Evolutionary conservation across 2,888 invertebrate species (phyloP).

Genomic region (Sinotaia quadrata): DNA sequence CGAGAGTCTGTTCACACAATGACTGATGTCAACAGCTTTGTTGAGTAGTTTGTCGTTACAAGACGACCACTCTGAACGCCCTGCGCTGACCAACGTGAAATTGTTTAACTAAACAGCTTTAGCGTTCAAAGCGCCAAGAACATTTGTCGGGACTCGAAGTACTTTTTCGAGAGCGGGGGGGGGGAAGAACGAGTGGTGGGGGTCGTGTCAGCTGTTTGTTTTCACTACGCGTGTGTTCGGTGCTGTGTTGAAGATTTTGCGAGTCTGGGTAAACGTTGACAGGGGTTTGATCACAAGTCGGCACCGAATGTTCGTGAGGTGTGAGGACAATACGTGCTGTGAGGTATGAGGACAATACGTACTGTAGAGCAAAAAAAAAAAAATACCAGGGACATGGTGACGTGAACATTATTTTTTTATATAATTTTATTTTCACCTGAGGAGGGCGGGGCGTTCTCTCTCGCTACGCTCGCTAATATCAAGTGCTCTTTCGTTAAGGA

Average conservation of each 20-base stretch:
- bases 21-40: too few relatives aligned
- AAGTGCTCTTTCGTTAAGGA: slow-evolving; percentile 5
- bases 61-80: too few relatives aligned
- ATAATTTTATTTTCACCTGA: background rate
- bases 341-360: background rate
- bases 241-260: background rate
- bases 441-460: background rate
- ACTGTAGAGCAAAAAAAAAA: background rate
- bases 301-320: too few relatives aligned
- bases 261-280: background rate
- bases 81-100: too few relatives aligned
- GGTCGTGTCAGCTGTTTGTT: too few relatives aligned
- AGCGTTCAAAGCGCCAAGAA: too few relatives aligned
- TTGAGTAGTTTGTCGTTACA: too few relatives aligned
- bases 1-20: too few relatives aligned
- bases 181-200: too few relatives aligned
- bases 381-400: background rate
- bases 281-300: background rate
- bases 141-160: too few relatives aligned
- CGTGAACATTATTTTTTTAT: background rate
- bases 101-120: too few relatives aligned
- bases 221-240: slow-evolving; percentile 11
- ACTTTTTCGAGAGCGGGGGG: too few relatives aligned
- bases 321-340: background rate
- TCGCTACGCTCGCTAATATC: slow-evolving; percentile 3